Base-by-base conservation (phyloP, 2,888 invertebrate species). In the Amphimallon solstitiale region DNA sequence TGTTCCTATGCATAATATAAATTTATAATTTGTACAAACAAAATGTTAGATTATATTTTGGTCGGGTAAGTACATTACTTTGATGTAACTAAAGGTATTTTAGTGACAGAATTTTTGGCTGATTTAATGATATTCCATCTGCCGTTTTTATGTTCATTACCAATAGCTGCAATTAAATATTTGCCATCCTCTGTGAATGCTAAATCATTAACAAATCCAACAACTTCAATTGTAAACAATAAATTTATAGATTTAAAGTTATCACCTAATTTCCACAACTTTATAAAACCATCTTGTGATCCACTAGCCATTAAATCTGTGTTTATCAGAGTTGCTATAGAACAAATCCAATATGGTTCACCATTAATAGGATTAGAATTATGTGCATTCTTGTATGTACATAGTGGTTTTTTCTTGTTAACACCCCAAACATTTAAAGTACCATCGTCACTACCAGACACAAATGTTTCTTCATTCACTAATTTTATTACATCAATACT, bases 391-490 rank as follows among this genome's bases (percentile, higher is more conserved):
- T 84, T 76, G 7, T 92, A 82, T 4, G 84, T 85, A 75, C 87
- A 89, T 15, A 95, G 78, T 0, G 97, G 94, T 78, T 95, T 96
- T 83, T 98, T 96, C 79, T 94, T 93, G 72, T 90, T 82, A 1
- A 89, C 87, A 75, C 92, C 91, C 96, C 96, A 96, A 2, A 95
- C 76, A 76, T 91, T 90, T 9, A 96, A 79, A 9, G 84, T 89
- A 84, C 98, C 98, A 84, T 97, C 95, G 77, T 95, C 94, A 63
- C 94, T 92, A 15, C 94, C 94, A 0, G 97, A 94, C 0, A 98
- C 84, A 83, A 98, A 99, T 82, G 94, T 91, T 73, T 96, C 93
- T 77, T 98, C 97, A 80, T 97, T 96, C 63, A 99, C 88, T 49
- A 97, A 86, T 77, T 91, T 91, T 0, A 98, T 94, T 77, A 88